Evolutionary conservation across 35 echinoderm and acorn worm genomes (phyloP), one percentile per base, ranked within the genome.

Genomic region (Strongylocentrotus purpuratus): DNA sequence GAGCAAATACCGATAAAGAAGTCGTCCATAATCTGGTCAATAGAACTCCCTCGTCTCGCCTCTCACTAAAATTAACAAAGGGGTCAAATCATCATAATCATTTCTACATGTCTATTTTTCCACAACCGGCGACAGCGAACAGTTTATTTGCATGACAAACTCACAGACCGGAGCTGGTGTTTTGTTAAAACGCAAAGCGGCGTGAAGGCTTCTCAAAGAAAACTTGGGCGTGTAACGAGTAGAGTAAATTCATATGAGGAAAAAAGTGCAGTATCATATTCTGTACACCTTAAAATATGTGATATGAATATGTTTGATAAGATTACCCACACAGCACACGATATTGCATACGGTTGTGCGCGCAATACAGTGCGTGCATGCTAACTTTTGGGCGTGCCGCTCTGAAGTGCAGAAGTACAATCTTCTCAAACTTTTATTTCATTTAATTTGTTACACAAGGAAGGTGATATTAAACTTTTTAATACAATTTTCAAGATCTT

Each of bases 211-310:
- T 78, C 20, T 78, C 65, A 78, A 78, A 78, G 20, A 18, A 78
- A 78, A 78, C 65, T 78, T 78, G 65, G 65, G 65, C 28, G 65
- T 78, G 65, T 78, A 28, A 78, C 65, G 22, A 78, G 7, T 78
- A 22, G 65, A 78, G 65, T 78, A 14, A 15, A 13, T 13, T 55
- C 50, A 55, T 78, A 78, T 25, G 61, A 14, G 7, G 22, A n/a
- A 78, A 78, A 78, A 55, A 78, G 20, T 78, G 65, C 20, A 78
- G 65, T 78, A 78, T 78, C 65, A 78, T 78, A 78, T 78, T 78
- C n/a, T 7, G 65, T 28, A n/a, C 65, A 78, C 65, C 65, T 78
- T 78, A 18, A 78, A 78, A 78, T 78, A 78, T 78, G 22, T 78
- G 20, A 71, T 71, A 71, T 71, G 61, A 71, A 78, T 78, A 78